Evolutionary conservation across 2,113 vertebrate genomes (phyloP), one percentile per base, ranked within the genome.

Genomic region (Atlantisia rogersi): DNA sequence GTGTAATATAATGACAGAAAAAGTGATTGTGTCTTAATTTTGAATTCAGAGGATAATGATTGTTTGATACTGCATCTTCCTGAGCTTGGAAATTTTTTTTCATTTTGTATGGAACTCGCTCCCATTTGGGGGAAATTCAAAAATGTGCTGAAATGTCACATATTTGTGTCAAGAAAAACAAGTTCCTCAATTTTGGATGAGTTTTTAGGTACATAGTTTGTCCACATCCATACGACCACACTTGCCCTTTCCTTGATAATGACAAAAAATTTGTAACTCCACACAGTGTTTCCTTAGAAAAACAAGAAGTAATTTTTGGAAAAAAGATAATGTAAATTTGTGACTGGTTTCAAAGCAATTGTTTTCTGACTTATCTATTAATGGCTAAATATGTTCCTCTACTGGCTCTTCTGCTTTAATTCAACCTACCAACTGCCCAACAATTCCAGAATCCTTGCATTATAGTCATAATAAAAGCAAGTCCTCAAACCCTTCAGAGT

Each of bases 1-100:
- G 19, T 35, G 82, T 26, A 68, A 74, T 22, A 22, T 44, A 78
- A 78, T 24, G 24, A 64, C 10, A 31, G 18, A 48, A 46, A 69
- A 70, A 62, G 10, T 18, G 21, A 59, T 29, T 56, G 24, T 84
- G 24, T 86, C 48, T 68, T 83, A 82, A 85, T 92, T 93, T 75
- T 59, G 6, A 32, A 5, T 52, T 9, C 9, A 26, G 26, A 58
- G 24, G 28, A 35, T 6, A 44, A 9, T 5, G 4, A 14, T 85
- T 64, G 4, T 82, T 86, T 0, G 0, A 69, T 76, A n/a, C 7
- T 32, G 35, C n/a, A 31, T 4, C 4, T 79, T 82, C 24, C n/a
- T 52, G 16, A 46, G 18, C 12, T 88, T 77, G 73, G 39, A 68
- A 85, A 48, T 10, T 0, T 4, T 73, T 58, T 31, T 25, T 40